Evolutionary conservation across 64 coral and sea anemone genomes (phyloP), one percentile per base, ranked within the genome.

Genomic region (Platygyra sinensis): DNA sequence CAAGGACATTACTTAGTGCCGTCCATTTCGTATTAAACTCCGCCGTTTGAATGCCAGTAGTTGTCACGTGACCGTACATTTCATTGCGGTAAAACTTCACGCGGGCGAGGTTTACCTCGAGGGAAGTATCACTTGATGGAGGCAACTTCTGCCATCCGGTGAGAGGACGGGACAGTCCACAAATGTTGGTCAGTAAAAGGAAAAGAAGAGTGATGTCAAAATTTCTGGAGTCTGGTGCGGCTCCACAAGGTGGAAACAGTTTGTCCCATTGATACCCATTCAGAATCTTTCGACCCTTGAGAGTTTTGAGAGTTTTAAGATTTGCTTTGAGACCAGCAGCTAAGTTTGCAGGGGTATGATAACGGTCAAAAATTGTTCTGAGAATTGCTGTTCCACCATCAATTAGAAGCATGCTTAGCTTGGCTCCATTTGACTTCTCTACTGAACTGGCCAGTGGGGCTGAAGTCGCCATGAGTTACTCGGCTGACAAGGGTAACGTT

Each of bases 21-120:
- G 83, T 73, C 92, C 92, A 94, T 8, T 50, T 76, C 29, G 60
- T 71, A 20, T 94, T 79, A 83, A 89, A 94, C 39, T 61, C 78
- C 39, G 42, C 15, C 5, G 42, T 82, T 61, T 17, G 52, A 11
- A 77, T 13, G 22, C 38, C 69, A 83, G 92, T 65, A 38, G 51
- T 67, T 36, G 86, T 28, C n/a, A 89, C 36, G 31, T 94, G 92
- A 28, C 73, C 93, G 59, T 78, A 80, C 15, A 94, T 31, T 59
- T 87, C 62, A 61, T 90, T 87, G 78, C 88, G 74, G 31, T 55
- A 90, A 64, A 71, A 90, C 50, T 52, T 80, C 11, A 80, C 60
- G n/a, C 78, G n/a, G 20, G 20, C 78, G 36, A 80, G 78, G 49
- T 80, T 80, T 49, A 46, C 78, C 60, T 80, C 78, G 17, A 8